Evolutionary conservation across 2,797 vertebrate species (phyloP).

Genomic region (Galaxias olidus): DNA sequence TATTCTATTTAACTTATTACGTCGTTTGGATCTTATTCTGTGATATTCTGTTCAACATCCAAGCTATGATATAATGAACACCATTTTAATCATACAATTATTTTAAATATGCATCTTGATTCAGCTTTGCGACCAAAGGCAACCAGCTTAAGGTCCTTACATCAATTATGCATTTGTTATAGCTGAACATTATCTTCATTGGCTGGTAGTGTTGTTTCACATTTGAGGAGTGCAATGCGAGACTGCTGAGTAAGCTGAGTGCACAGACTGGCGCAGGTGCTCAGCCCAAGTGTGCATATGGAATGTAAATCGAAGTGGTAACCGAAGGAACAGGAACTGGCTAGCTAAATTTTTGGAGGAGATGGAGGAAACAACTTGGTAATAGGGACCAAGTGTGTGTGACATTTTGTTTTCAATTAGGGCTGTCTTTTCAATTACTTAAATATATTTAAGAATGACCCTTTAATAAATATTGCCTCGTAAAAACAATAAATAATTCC

Average conservation of each 20-base stretch:
- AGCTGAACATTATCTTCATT: neutral
- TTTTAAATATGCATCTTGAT: no score
- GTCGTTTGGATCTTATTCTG: no score
- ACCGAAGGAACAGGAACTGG: slow-evolving; percentile 27
- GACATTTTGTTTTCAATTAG: slow-evolving; percentile 45
- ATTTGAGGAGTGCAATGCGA: slow-evolving; percentile 14
- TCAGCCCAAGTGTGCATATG: slow-evolving; percentile 10
- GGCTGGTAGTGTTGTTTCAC: slow-evolving; percentile 1
- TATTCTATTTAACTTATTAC: no score
- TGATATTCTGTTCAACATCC: no score
- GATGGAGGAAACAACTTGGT: slow-evolving; percentile 16
- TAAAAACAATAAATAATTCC: no score
- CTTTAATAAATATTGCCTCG: neutral
- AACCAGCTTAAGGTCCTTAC: no score
- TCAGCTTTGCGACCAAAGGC: no score
- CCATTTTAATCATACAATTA: no score
- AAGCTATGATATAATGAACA: no score
- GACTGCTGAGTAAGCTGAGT: slow-evolving; percentile 17
- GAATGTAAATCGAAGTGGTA: slow-evolving; percentile 55
- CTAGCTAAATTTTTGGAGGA: slow-evolving; percentile 33
- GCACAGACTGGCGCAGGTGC: slow-evolving; percentile 23
- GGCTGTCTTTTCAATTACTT: slow-evolving; percentile 21
- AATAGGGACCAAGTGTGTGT: slow-evolving; percentile 30
- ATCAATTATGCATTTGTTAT: neutral
- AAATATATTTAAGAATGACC: neutral